Conservation (phyloP, 2,113 vertebrate genomes). For the Chlorodrepanis virens region DNA sequence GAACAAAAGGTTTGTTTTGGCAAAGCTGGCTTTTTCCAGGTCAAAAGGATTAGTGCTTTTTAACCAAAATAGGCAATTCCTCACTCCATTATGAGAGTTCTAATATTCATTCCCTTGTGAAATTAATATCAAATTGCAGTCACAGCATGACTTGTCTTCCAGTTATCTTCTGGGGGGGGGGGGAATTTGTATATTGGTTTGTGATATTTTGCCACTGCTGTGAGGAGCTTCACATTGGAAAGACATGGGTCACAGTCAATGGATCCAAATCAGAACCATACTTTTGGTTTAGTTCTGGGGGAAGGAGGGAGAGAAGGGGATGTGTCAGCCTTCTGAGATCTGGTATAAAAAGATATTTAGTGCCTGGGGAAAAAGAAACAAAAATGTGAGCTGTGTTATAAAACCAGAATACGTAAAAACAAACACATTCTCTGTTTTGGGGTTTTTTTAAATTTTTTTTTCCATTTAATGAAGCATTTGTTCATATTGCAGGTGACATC, state of each 20-base stretch:
- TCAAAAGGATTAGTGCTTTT: background rate
- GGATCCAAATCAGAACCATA: background rate
- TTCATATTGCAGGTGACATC: background rate
- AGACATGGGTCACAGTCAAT: background rate
- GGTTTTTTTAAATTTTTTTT: background rate
- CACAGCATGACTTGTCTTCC: background rate
- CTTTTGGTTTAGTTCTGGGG: background rate
- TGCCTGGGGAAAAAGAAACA: background rate
- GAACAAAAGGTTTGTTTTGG: background rate
- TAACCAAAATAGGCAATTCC: background rate
- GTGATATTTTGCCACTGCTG: background rate
- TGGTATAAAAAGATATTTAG: background rate
- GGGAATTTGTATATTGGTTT: background rate
- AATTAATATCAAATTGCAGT: slow-evolving; percentile 42
- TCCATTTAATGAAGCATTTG: background rate
- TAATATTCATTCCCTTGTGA: slow-evolving; percentile 22
- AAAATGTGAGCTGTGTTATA: background rate
- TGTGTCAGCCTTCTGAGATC: background rate
- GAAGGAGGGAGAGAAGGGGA: background rate
- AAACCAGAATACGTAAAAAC: background rate
- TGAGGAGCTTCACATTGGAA: background rate
- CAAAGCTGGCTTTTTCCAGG: background rate
- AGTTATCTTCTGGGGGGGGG: background rate
- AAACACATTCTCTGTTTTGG: background rate
- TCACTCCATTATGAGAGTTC: background rate